Conservation (phyloP, 1,140 invertebrate genomes). For the Pygmarrhopalites habei region DNA sequence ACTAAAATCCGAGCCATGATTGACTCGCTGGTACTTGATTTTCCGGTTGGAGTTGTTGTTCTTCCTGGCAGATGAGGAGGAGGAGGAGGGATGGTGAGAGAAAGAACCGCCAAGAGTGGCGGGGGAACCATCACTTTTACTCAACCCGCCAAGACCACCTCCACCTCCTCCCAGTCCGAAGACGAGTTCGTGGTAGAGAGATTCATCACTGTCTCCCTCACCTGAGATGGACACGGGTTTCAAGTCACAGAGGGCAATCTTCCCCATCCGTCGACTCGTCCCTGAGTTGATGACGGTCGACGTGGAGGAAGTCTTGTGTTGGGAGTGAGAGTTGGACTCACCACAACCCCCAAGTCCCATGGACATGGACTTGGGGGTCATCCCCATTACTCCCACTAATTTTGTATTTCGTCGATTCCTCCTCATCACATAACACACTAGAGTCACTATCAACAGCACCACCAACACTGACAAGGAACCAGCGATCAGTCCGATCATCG, state of each 20-base stretch:
- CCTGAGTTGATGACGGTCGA: neutral
- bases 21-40: constrained; percentile 36
- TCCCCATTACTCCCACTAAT: constrained; percentile 36
- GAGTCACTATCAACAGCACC: constrained; percentile 24
- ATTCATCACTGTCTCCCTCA: constrained; percentile 38
- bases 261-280: constrained; percentile 13
- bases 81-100: too few relatives aligned
- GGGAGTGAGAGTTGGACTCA: neutral
- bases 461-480: constrained; percentile 35
- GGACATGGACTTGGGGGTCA: constrained; percentile 33
- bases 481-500: constrained; percentile 34
- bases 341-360: constrained; percentile 26
- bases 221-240: constrained; percentile 35
- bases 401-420: constrained; percentile 35
- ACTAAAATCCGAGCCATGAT: constrained; percentile 33
- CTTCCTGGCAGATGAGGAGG: neutral
- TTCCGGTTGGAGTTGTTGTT: constrained; percentile 23
- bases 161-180: constrained; percentile 11
- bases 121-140: neutral
- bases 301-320: neutral
- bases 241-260: constrained; percentile 36
- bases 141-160: neutral
- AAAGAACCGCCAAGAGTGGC: neutral
- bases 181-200: constrained; percentile 35
- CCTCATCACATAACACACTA: constrained; percentile 33